Evolutionary conservation across 1,140 invertebrate species (phyloP), one percentile per base, ranked within the genome.

Genomic region (Dolichoris vasculosae): DNA sequence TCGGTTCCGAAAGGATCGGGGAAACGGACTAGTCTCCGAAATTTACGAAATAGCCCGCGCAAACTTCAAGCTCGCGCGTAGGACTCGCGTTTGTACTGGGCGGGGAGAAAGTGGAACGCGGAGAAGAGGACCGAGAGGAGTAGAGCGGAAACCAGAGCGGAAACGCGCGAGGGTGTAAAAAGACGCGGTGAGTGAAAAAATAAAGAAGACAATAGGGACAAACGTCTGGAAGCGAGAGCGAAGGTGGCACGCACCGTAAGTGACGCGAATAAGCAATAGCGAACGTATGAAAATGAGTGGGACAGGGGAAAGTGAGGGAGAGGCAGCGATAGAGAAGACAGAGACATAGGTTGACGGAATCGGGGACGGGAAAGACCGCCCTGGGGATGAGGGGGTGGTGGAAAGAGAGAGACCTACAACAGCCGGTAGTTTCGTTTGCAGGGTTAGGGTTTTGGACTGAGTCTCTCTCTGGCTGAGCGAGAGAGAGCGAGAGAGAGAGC

Each of bases 401-500:
- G 38, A 69, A 35, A 48, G 73, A 55, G 40, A 48, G 43, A 46
- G 46, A 51, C 9, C 23, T 30, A 51, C 46, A 48, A 51, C 46
- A 89, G 86, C 87, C 86, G 83, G 85, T 87, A 84, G 84, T 83
- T 85, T 85, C 75, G 80, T 83, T 85, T 71, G 77, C 83, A 73
- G 81, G 87, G 83, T 86, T 86, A 84, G 88, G 82, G 87, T 87
- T 88, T 87, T 86, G 79, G 86, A 86, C 87, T 87, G 63, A 83
- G 80, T 77, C 63, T 38, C 51, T 9, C 32, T 78, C 32, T 78
- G 7, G 23, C 51, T 64, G 20, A 26, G 78, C 48, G 15, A 35
- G 32, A 76, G 30, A 32, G 20, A 26, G 78, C 48, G 15, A 35
- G 32, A 76, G 30, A 32, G 75, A 43, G 46, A 64, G 43, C 32